Evolutionary conservation across 92 coral and sea anemone genomes (phyloP), one percentile per base, ranked within the genome.

Genomic region (Porites rus): DNA sequence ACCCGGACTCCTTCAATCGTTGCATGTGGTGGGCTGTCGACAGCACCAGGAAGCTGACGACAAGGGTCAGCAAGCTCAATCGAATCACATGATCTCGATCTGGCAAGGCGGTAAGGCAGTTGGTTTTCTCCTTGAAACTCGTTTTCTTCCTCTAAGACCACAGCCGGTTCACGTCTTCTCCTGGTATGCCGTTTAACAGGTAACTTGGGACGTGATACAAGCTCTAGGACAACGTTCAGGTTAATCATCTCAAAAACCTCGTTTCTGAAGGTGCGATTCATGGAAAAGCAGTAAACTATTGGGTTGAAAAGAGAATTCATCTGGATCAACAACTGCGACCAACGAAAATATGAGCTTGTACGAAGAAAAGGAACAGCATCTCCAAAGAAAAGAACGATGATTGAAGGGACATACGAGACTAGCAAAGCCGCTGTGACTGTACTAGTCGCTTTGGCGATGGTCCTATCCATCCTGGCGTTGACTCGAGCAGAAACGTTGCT

Each of bases 281-380:
- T 75, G 51, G 50, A 72, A 18, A 60, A 72, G 78, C 87, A 72
- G 62, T 72, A 72, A 7, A 82, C 71, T 1, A 82, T 4, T 20
- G 87, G 87, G 25, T 82, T 72, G 0, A 72, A 46, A 31, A 82
- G 71, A 46, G 87, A 82, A 21, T 82, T 82, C 64, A 82, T 46
- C 24, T 82, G 87, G 43, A 64, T 28, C 19, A 72, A 50, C 64
- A 73, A 19, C 72, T 72, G 56, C 10, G 87, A 62, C 87, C 87
- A 82, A 59, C 60, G 64, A 59, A 82, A 82, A 63, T 24, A 61
- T 31, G 87, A 31, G 87, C 87, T 82, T 11, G 78, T 73, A 21
- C 78, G 78, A 59, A 72, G 31, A 18, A 73, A n/a, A 9, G 87
- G 79, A 46, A 72, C 50, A 14, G 7, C n/a, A 1, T 8, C 60